Evolutionary conservation across 1,140 invertebrate genomes (phyloP).

Genomic region (Capitella teleta): DNA sequence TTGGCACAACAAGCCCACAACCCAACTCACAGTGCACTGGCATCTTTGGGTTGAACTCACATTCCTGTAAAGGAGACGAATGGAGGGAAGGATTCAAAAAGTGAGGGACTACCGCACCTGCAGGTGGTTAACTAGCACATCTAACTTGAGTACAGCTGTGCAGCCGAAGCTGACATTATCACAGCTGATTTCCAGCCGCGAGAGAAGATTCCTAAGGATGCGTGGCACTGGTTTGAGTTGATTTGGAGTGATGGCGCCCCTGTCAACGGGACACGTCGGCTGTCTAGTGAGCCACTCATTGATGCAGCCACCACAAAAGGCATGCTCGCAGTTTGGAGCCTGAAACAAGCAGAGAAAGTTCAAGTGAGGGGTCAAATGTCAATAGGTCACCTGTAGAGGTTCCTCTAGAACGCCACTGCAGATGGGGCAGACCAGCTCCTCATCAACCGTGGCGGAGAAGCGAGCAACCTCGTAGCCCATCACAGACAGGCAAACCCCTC

Average conservation of each 20-base stretch:
- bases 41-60: slow-evolving; percentile 86
- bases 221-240: slow-evolving; percentile 80
- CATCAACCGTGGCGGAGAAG: slow-evolving; percentile 81
- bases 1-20: slow-evolving; percentile 84
- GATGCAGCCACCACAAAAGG: slow-evolving; percentile 86
- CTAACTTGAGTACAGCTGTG: slow-evolving; percentile 69
- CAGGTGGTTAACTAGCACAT: slow-evolving; percentile 66
- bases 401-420: slow-evolving; percentile 82
- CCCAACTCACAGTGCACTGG: slow-evolving; percentile 84
- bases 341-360: slow-evolving; percentile 31
- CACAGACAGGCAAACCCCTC: background rate
- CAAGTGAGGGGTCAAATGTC: background rate
- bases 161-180: slow-evolving; percentile 83
- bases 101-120: slow-evolving; percentile 10
- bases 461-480: slow-evolving; percentile 84
- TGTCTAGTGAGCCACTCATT: slow-evolving; percentile 86
- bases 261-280: slow-evolving; percentile 84
- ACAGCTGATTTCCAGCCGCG: slow-evolving; percentile 76
- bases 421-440: slow-evolving; percentile 83
- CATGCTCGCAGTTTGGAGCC: slow-evolving; percentile 90
- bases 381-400: slow-evolving; percentile 67
- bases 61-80: slow-evolving; percentile 51
- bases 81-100: too few species aligned
- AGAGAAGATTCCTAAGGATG: slow-evolving; percentile 79
- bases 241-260: slow-evolving; percentile 70